These are phyloP conservation scores for Himalopsyche japonica DNA, from an alignment of 2,888 invertebrate species.

Conservation along the genomic window DNA sequence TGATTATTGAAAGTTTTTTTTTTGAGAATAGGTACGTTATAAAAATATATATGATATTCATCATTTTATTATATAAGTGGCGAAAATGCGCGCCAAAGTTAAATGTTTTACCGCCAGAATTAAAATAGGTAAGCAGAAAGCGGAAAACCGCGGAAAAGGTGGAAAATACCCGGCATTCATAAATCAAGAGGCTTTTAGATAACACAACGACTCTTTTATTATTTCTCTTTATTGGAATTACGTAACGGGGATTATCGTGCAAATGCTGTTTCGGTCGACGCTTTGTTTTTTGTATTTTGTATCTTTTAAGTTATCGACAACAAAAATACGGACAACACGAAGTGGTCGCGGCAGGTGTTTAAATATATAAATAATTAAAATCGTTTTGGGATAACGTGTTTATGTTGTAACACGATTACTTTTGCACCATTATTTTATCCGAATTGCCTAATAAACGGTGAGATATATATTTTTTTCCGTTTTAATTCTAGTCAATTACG, in stretches of 20 bases:
- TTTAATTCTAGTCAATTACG: not conserved
- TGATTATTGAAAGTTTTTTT: too few relatives aligned
- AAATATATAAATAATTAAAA: constrained; percentile 33
- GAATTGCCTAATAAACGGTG: constrained; percentile 21
- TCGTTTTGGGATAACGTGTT: constrained; percentile 2
- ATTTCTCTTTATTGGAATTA: constrained; percentile 39
- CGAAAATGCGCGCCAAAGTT: not conserved
- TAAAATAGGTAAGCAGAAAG: constrained; percentile 11
- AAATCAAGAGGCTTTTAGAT: constrained; percentile 35
- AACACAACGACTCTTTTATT: constrained; percentile 32
- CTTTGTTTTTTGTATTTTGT: constrained; percentile 10
- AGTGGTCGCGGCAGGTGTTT: constrained; percentile 33
- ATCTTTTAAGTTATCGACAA: constrained; percentile 27
- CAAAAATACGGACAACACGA: constrained; percentile 10
- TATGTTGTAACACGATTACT: constrained; percentile 18
- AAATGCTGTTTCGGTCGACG: constrained; percentile 8
- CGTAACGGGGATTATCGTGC: constrained; percentile 27
- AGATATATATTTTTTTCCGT: not conserved
- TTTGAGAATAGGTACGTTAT: too few relatives aligned
- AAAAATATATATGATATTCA: too few relatives aligned
- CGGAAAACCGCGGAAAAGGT: constrained; percentile 37
- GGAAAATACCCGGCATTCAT: constrained; percentile 33
- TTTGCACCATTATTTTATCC: constrained; percentile 23
- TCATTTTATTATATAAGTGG: not conserved
- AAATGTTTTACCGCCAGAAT: not conserved